A percentile compares a stretch with the other conserved stretches of the same genome.
Conservation (phyloP, 2,888 invertebrate genomes). For the Idaea biselata region DNA sequence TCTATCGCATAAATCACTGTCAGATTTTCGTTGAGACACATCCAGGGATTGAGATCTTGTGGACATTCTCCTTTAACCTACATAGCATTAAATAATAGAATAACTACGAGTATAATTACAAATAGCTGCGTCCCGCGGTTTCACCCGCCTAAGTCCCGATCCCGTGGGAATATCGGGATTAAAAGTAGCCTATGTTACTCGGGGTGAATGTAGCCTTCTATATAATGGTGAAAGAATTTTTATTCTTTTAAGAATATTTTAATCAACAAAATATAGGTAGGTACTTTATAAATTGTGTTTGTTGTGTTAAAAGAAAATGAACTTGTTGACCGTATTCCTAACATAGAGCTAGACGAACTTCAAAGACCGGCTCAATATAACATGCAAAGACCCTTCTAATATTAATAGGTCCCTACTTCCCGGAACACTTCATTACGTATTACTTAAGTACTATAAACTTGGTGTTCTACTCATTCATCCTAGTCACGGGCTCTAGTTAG, state of each 20-base stretch:
- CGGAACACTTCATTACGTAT: neutral
- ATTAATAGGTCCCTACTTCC: neutral
- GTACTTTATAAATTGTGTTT: too few species aligned
- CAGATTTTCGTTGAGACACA: constrained; percentile 28
- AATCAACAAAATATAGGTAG: too few species aligned
- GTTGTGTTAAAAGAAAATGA: constrained; percentile 2
- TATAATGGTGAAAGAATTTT: too few species aligned
- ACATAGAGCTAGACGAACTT: neutral
- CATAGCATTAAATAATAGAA: neutral
- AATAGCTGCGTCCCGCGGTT: too few species aligned
- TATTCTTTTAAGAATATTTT: too few species aligned
- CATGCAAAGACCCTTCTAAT: neutral
- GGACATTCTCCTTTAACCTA: constrained; percentile 36
- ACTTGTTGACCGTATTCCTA: neutral
- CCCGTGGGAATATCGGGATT: too few species aligned
- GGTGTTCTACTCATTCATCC: neutral
- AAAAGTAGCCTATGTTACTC: too few species aligned
- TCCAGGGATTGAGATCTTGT: constrained; percentile 25
- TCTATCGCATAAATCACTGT: constrained; percentile 43
- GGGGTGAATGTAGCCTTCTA: too few species aligned
- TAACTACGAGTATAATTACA: too few species aligned
- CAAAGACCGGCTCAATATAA: neutral
- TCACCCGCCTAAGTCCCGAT: too few species aligned
- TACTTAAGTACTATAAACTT: neutral
- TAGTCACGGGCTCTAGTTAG: neutral